These are phyloP conservation scores for Geodia barretti DNA, from an alignment of 37 sponge, comb jelly and placozoan genomes.

Conservation along the genomic window DNA sequence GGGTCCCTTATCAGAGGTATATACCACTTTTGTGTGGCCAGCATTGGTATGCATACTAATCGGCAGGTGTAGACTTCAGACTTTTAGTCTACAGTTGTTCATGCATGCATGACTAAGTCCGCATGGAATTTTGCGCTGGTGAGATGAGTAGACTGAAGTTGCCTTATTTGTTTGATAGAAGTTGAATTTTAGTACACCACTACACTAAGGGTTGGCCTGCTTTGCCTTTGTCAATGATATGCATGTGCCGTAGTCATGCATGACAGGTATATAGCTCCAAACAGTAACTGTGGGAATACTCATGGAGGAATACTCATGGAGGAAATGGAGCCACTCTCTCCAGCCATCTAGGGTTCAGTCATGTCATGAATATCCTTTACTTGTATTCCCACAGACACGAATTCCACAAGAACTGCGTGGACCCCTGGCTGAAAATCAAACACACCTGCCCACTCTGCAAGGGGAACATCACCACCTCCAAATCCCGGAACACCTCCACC, in stretches of 20 bases:
- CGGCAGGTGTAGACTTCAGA: too few species aligned
- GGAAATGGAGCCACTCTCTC: background rate
- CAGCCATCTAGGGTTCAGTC: background rate
- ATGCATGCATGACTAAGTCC: too few species aligned
- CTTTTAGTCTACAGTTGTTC: too few species aligned
- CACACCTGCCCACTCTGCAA: constrained; percentile 95
- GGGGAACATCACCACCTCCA: constrained; percentile 36
- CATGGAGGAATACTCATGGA: background rate
- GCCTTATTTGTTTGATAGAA: too few species aligned
- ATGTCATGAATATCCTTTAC: background rate
- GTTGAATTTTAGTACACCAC: too few species aligned
- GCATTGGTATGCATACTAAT: too few species aligned
- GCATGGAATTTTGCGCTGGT: too few species aligned
- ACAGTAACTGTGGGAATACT: too few species aligned
- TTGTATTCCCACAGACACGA: constrained; percentile 73
- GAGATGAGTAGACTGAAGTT: too few species aligned
- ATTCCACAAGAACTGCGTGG: constrained; percentile 94
- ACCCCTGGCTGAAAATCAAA: constrained; percentile 91
- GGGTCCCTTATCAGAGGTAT: too few species aligned
- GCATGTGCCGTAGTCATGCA: background rate
- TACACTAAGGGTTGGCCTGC: too few species aligned
- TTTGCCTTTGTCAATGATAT: background rate
- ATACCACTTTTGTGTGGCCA: too few species aligned
- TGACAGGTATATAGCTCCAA: background rate
- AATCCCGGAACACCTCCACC: background rate